Conservation (phyloP, 2,888 invertebrate genomes). For the Caenorhabditis becei region DNA sequence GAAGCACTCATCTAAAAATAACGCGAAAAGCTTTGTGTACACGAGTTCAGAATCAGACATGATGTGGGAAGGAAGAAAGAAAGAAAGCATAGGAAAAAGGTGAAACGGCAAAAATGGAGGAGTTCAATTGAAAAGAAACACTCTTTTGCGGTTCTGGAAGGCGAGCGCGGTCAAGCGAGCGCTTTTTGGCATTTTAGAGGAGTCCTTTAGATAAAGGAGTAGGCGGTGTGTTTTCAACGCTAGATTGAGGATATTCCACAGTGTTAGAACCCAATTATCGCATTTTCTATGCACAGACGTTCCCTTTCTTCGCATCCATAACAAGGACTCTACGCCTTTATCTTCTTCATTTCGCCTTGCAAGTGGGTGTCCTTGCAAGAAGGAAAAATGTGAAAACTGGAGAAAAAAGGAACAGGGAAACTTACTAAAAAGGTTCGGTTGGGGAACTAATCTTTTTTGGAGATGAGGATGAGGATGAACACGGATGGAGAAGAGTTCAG, state of each 20-base stretch:
- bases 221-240: neutral
- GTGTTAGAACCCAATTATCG: constrained; percentile 5
- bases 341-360: neutral
- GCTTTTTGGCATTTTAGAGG: neutral
- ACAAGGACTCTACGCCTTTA: neutral
- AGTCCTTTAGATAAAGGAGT: neutral
- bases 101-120: neutral
- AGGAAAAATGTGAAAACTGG: neutral
- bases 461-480: neutral
- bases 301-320: neutral
- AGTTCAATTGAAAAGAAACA: constrained; percentile 26
- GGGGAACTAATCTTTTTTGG: constrained; percentile 2
- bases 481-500: constrained; percentile 6
- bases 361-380: neutral
- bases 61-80: constrained; percentile 16
- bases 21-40: constrained; percentile 21
- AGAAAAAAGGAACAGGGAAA: neutral
- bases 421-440: too few species aligned
- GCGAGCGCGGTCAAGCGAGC: constrained; percentile 25
- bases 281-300: constrained; percentile 4
- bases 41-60: constrained; percentile 27
- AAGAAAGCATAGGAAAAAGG: constrained; percentile 3
- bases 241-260: neutral
- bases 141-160: constrained; percentile 21
- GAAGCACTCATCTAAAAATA: constrained; percentile 1